Evolutionary conservation across 1,140 invertebrate species (phyloP).

Genomic region (Drosophila parvula): DNA sequence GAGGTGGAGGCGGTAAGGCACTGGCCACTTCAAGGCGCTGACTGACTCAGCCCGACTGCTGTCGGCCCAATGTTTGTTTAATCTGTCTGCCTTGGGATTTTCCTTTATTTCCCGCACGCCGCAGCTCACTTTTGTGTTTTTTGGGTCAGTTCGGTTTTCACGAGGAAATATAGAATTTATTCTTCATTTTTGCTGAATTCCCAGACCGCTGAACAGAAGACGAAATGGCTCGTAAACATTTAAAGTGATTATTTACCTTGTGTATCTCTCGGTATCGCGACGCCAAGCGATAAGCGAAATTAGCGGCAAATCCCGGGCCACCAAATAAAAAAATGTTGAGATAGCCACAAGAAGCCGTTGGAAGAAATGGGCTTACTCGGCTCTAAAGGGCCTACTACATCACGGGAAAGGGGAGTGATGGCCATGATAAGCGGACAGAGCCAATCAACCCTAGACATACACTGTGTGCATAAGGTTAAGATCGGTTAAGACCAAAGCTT

Average conservation of each 20-base stretch:
- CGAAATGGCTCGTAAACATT: constrained; percentile 43
- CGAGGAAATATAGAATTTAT: constrained; percentile 52
- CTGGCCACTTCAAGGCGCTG: constrained; percentile 70
- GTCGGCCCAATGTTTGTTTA: constrained; percentile 72
- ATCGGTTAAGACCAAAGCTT: constrained; percentile 19
- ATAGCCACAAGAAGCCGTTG: constrained; percentile 27
- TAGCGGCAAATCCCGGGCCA: constrained; percentile 39
- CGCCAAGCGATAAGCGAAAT: constrained; percentile 43
- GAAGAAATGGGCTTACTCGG: constrained; percentile 2
- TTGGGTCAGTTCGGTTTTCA: constrained; percentile 61
- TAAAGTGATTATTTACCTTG: constrained; percentile 40
- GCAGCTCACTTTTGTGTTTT: constrained; percentile 30
- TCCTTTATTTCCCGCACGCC: constrained; percentile 41
- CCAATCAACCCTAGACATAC: constrained; percentile 39
- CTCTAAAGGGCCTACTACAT: constrained; percentile 22
- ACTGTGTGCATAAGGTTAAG: constrained; percentile 25
- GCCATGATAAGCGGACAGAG: constrained; percentile 23
- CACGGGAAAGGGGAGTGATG: constrained; percentile 25
- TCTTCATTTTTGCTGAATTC: constrained; percentile 32
- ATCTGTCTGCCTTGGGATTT: constrained; percentile 71
- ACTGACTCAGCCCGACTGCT: constrained; percentile 57
- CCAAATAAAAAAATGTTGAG: constrained; percentile 35
- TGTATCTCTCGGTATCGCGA: constrained; percentile 35
- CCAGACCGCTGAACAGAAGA: constrained; percentile 16
- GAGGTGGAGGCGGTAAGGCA: constrained; percentile 8